phyloP scores from a whole-genome alignment of 30 jellyfish, hydroid and myxozoan species.

The Hydractinia echinata region DNA sequence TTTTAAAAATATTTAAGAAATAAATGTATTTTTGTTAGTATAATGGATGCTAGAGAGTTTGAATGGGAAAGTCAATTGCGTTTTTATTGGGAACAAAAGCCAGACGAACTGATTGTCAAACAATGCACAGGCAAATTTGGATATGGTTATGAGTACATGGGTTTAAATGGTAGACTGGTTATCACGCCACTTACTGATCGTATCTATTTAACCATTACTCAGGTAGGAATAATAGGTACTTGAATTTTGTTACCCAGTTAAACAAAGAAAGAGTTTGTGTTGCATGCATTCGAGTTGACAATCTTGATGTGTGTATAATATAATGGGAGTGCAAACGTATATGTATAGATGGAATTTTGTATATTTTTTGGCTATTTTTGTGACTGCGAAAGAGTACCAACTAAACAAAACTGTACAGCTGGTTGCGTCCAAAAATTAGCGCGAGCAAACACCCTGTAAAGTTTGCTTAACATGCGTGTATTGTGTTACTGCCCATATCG shows the following conservation, averaged over 20 bases:
- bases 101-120: constrained; percentile 78
- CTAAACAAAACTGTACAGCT: too few relatives aligned
- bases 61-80: constrained; percentile 99
- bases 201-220: constrained; percentile 86
- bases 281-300: background rate
- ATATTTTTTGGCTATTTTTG: too few relatives aligned
- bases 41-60: constrained; percentile 94
- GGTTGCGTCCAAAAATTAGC: too few relatives aligned
- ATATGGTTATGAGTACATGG: constrained; percentile 98
- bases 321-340: too few relatives aligned
- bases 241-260: too few relatives aligned
- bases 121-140: constrained; percentile 98
- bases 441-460: too few relatives aligned
- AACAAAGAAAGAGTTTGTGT: background rate
- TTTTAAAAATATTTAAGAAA: background rate
- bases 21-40: constrained; percentile 25
- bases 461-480: too few relatives aligned
- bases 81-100: constrained; percentile 90
- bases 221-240: constrained; percentile 45
- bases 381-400: too few relatives aligned
- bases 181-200: constrained; percentile 98
- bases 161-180: constrained; percentile 95
- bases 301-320: background rate
- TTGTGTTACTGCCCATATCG: too few relatives aligned
- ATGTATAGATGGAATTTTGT: too few relatives aligned